phyloP scores from a whole-genome alignment of 2,797 vertebrate genomes.

The Coluber constrictor region DNA sequence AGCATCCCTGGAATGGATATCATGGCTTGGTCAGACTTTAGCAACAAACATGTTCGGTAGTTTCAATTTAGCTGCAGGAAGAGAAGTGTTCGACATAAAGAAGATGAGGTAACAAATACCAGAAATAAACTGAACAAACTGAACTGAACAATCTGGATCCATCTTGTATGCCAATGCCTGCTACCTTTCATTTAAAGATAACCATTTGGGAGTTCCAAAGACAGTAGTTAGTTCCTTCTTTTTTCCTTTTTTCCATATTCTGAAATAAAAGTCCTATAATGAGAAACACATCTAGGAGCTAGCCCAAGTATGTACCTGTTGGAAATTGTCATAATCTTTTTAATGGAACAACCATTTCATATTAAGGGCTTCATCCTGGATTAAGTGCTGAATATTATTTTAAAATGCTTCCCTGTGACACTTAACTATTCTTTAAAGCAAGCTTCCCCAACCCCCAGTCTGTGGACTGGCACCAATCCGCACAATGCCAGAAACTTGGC shows the following conservation, averaged over 20 bases:
- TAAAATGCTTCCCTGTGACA: background rate
- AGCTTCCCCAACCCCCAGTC: background rate
- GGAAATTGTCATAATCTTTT: background rate
- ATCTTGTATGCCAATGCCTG: background rate
- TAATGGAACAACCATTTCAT: background rate
- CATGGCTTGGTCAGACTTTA: background rate
- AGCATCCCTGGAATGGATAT: background rate
- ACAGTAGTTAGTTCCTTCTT: background rate
- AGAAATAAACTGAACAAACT: background rate
- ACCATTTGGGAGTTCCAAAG: background rate
- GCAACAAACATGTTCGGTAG: background rate
- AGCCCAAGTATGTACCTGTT: background rate
- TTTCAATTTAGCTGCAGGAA: background rate
- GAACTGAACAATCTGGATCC: background rate
- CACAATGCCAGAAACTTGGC: background rate
- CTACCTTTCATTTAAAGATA: background rate
- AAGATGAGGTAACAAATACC: background rate
- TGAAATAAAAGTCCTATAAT: background rate
- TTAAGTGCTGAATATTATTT: background rate
- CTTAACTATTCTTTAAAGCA: background rate
- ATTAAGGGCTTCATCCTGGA: background rate
- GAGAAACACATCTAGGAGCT: background rate
- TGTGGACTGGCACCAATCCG: background rate
- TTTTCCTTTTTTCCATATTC: background rate
- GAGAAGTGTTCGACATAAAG: background rate